Base-by-base conservation (phyloP, 2,888 invertebrate species). In the Palloptera scutellata region DNA sequence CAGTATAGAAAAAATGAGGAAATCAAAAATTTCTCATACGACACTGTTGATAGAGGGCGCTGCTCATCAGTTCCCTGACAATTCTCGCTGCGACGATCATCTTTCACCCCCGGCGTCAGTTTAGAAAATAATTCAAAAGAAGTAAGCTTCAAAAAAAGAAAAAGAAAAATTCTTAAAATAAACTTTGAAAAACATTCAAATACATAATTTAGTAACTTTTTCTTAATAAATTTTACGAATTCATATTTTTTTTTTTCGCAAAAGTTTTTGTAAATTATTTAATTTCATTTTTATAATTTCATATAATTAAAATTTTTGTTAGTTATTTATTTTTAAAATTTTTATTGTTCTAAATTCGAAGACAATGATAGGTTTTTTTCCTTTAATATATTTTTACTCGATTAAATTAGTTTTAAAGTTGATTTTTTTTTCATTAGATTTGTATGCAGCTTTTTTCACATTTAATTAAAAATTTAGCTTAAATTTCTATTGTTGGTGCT, bases 401-500 rank as follows among this genome's bases (percentile, higher is more conserved):
- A 40, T 40, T 20, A 55, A 52, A 1, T 12, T 59, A 54, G 17
- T 52, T 67, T 67, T 42, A 30, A 30, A 6, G 41, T 17, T 65
- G 53, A n/a, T n/a, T 62, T 41, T 63, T 42, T 52, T 30, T 59
- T 19, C 41, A 55, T 52, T 60, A 43, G 52, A 12, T 61, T 66
- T 64, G 65, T 69, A 68, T 61, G 43, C 54, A 65, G 64, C 45
- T 70, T 65, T 48, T 64, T 64, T 30, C n/a, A 48, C 8, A 45
- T 48, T 42, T 19, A 13, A 43, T 59, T 59, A 43, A 30, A 15
- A 45, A 61, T 43, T 68, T 73, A 68, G 74, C 79, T 79, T 79
- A 79, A 68, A 75, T 69, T 71, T 75, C 74, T 80, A 80, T 78
- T 79, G 78, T 81, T 81, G 81, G 81, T 81, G 81, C 81, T 81